These are phyloP conservation scores for Phaedon cochleariae DNA, from an alignment of 2,888 invertebrate genomes.

Conservation along the genomic window DNA sequence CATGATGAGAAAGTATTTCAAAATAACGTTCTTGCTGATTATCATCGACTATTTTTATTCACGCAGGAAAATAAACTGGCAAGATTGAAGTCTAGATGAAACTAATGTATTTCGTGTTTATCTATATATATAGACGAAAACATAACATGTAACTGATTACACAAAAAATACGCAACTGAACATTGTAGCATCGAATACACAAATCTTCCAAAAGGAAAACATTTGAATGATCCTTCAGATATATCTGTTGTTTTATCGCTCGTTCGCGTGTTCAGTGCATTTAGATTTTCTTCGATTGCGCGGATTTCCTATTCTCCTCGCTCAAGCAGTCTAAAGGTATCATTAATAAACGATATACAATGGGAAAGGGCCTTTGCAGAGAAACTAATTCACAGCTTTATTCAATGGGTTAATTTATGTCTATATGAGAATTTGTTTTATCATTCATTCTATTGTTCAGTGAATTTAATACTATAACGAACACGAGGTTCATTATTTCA, in stretches of 20 bases:
- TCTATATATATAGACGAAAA: not conserved
- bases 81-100: too few species aligned
- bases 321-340: constrained; percentile 17
- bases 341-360: constrained; percentile 25
- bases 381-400: not conserved
- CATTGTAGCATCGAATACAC: not conserved
- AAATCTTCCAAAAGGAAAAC: not conserved
- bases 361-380: not conserved
- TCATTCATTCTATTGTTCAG: not conserved
- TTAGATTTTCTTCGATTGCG: constrained; percentile 26
- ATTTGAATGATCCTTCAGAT: not conserved
- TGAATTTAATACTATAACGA: not conserved
- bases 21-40: too few species aligned
- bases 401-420: constrained; percentile 2
- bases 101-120: constrained; percentile 1
- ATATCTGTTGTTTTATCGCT: constrained; percentile 26
- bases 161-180: not conserved
- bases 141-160: too few species aligned
- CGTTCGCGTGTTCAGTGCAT: constrained; percentile 29
- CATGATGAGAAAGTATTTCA: too few species aligned
- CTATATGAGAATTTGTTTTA: not conserved
- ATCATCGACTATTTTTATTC: too few species aligned
- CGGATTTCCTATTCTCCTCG: constrained; percentile 36
- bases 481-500: not conserved
- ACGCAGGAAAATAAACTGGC: too few species aligned